phyloP scores from a whole-genome alignment of 2,888 invertebrate genomes.

The Perizoma affinitatum region DNA sequence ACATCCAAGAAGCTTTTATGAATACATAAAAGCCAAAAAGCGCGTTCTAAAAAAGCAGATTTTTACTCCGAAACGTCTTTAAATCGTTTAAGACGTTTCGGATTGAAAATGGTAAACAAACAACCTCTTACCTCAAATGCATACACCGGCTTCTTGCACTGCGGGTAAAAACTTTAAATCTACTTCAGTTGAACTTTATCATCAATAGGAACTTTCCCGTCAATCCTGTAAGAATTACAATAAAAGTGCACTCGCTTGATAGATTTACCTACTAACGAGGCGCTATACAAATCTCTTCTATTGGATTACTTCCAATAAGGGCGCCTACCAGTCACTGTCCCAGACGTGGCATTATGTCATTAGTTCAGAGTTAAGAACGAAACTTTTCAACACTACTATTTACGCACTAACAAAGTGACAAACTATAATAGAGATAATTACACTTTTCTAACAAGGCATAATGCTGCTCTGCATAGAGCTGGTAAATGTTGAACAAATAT shows the following conservation, averaged over 20 bases:
- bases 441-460: constrained; percentile 30
- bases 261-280: not conserved
- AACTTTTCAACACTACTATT: constrained; percentile 27
- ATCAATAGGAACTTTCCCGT: too few relatives aligned
- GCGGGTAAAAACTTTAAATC: too few relatives aligned
- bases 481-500: constrained; percentile 34
- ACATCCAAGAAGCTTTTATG: too few relatives aligned
- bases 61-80: too few relatives aligned
- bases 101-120: too few relatives aligned
- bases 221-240: too few relatives aligned
- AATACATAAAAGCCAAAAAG: too few relatives aligned
- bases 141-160: too few relatives aligned
- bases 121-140: too few relatives aligned
- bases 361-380: constrained; percentile 24
- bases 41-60: too few relatives aligned
- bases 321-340: constrained; percentile 42
- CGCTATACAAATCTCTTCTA: constrained; percentile 6
- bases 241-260: constrained; percentile 1
- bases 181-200: too few relatives aligned
- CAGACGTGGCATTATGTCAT: constrained; percentile 38
- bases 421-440: constrained; percentile 30
- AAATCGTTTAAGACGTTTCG: too few relatives aligned
- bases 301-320: constrained; percentile 45
- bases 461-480: constrained; percentile 24
- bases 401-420: constrained; percentile 28